Evolutionary conservation across 1,140 invertebrate species (phyloP).

Genomic region (Gryon sp.): DNA sequence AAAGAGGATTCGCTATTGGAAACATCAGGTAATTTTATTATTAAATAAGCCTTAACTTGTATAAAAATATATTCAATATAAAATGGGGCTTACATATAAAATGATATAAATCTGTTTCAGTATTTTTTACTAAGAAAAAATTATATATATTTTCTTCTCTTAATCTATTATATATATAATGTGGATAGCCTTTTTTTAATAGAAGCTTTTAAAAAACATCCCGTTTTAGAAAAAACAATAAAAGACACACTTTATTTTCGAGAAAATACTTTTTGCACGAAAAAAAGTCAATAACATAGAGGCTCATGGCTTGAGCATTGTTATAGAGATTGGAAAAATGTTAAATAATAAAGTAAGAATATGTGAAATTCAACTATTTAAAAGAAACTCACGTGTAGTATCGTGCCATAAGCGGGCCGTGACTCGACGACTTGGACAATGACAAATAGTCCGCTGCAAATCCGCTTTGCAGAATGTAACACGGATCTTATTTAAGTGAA

Average conservation of each 20-base stretch:
- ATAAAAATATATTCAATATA: no score
- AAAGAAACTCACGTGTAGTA: constrained; percentile 37
- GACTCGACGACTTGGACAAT: constrained; percentile 52
- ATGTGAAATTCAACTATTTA: constrained; percentile 64
- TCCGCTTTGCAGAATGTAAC: constrained; percentile 34
- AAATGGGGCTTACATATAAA: no score
- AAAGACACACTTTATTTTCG: background rate
- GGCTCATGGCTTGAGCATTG: constrained; percentile 15
- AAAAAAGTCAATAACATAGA: constrained; percentile 11
- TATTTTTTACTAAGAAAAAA: no score
- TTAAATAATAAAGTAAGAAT: constrained; percentile 63
- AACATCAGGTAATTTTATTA: no score
- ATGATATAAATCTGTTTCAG: no score
- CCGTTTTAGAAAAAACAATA: background rate
- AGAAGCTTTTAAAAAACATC: no score
- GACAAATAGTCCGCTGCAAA: constrained; percentile 64
- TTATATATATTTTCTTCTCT: no score
- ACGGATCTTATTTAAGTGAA: constrained; percentile 39
- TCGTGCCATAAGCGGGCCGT: constrained; percentile 23
- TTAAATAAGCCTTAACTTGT: no score
- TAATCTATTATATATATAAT: no score
- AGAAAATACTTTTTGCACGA: constrained; percentile 8
- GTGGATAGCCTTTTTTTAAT: no score
- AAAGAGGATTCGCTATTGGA: constrained; percentile 8
- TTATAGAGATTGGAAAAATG: constrained; percentile 39